Base-by-base conservation (phyloP, 2,113 vertebrate genomes). In the Formicarius rufipectus region DNA sequence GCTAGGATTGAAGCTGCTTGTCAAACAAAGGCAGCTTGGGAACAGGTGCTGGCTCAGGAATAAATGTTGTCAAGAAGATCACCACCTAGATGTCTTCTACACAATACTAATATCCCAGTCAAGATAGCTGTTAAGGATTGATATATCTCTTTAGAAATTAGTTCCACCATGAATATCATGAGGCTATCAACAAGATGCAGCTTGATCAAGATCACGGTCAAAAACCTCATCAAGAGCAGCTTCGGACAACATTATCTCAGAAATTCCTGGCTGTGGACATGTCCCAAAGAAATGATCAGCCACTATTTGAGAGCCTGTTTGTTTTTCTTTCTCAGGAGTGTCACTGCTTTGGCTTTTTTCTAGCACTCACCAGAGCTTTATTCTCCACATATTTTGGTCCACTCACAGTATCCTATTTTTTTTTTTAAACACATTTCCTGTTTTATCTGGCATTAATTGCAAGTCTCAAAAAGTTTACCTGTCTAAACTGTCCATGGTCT, bases 161-260 rank as follows among this genome's bases (percentile, higher is more conserved):
- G 12, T 76, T 90, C n/a, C 28, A 53, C 28, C 24, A 76, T 0
- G 3, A 5, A 49, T 16, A 45, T 60, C 0, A 0, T 25, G 27
- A 82, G 8, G 23, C 14, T 27, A 52, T 39, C 22, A 24, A 6
- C 4, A 63, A 21, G 37, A 30, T 40, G 37, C 27, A 40, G 37
- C 19, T 40, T 40, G 60, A 63, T 40, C 27, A 28, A 40, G 60
- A 62, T 39, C 59, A 40, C 9, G 24, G 6, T 63, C 60, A 63
- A 40, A 19, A 40, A 63, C 27, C 40, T 39, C 25, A 62, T 21
- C 2, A 3, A 28, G 9, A 79, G 28, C 40, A 49, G 22, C 18
- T 87, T 91, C 40, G 25, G 40, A 75, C 22, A 79, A 60, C 5
- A 16, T 59, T 71, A 71, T 25, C 39, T 22, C 18, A 89, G 22